Base-by-base conservation (phyloP, 2,888 invertebrate genomes). In the Chymomyza procnemis region DNA sequence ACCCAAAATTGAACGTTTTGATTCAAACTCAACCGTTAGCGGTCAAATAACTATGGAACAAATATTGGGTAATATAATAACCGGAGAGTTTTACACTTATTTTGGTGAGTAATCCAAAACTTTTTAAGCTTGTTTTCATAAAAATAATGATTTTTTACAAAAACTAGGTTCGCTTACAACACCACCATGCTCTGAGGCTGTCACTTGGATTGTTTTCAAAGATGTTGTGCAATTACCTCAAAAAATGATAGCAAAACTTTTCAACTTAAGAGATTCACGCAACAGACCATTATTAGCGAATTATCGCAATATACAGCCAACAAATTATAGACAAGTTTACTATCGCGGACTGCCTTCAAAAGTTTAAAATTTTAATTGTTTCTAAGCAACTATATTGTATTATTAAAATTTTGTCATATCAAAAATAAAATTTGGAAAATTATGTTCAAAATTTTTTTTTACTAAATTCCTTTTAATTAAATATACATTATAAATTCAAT, bases 181-280 rank as follows among this genome's bases (percentile, higher is more conserved):
- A 0, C 95, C 95, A 0, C 91, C 69, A 5, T 95, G 95, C 86
- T 92, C 93, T 66, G 95, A 95, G 85, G 92, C 92, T 0, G 94
- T 95, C 46, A 92, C 92, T 1, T 95, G 95, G 95, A 94, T 94
- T n/a, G 92, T 95, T 0, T 92, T 94, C 63, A 90, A 90, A 0
- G 90, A 92, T n/a, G 90, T 91, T 6, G 78, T 92, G 5, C 88
- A 92, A 0, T 89, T 93, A 60, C 68, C 80, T 0, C 30, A 54
- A 5, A 61, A 66, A 0, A 76, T 81, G 34, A 82, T 88, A 55
- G 66, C 16, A 12, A 75, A 69, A 6, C 69, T 85, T 0, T 85
- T 57, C 55, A 62, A 68, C 3, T 69, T 83, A 2, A 8, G 0
- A 5, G 82, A 84, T 46, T 67, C 76, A 0, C 69, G 74, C 4